phyloP scores from a whole-genome alignment of 2,797 vertebrate genomes.

The Anolis apletophallus region DNA sequence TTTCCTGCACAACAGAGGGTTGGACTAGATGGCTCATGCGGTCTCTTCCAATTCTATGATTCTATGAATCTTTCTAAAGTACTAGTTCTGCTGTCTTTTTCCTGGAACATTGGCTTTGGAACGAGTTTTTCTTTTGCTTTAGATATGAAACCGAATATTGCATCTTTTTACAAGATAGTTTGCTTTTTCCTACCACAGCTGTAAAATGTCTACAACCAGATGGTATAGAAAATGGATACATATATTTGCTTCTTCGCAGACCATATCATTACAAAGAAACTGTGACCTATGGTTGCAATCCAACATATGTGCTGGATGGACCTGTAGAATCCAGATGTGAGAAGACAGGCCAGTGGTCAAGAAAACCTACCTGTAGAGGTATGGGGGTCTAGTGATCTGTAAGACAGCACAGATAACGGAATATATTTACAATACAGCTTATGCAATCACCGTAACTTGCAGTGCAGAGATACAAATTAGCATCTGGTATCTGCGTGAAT shows the following conservation, averaged over 20 bases:
- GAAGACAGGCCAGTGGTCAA: constrained; percentile 87
- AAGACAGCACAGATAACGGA: no score
- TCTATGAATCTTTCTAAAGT: not conserved
- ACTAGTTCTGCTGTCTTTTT: not conserved
- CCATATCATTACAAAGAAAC: constrained; percentile 84
- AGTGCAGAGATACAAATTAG: no score
- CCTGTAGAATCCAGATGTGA: constrained; percentile 79
- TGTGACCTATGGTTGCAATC: constrained; percentile 85
- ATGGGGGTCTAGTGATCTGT: constrained; percentile 14
- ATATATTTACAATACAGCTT: no score
- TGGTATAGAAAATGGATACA: constrained; percentile 83
- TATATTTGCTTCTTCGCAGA: constrained; percentile 82
- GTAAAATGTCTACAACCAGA: constrained; percentile 84
- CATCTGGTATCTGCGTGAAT: no score
- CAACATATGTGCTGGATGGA: constrained; percentile 82
- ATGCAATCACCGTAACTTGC: no score
- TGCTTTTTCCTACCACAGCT: constrained; percentile 67
- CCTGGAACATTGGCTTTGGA: not conserved
- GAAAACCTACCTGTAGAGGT: constrained; percentile 87
- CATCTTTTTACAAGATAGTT: no score
- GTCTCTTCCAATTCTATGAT: no score
- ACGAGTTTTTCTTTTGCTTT: not conserved
- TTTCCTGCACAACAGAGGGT: no score
- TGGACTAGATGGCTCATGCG: no score
- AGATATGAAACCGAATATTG: not conserved